Percentiles rank a stretch among this genome's conserved stretches.
Conservation (phyloP, 2,113 vertebrate genomes). For the Entomyzon cyanotis region DNA sequence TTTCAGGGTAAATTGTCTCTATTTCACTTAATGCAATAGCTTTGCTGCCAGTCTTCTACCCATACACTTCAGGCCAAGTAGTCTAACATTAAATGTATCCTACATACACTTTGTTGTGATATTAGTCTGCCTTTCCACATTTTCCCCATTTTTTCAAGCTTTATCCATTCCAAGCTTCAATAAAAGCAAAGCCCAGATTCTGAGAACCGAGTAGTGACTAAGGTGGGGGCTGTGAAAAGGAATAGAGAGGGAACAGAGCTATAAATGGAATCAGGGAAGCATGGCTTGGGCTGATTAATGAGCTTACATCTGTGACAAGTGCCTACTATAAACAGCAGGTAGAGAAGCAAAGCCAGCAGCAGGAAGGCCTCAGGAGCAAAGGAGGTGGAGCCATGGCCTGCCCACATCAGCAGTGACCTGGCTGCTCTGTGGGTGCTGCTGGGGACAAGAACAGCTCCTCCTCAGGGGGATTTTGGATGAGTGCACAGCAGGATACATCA, state of each 20-base stretch:
- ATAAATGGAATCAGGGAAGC: neutral
- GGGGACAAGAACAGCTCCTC: neutral
- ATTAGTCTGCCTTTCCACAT: neutral
- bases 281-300: neutral
- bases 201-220: neutral
- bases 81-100: neutral
- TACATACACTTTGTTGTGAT: neutral
- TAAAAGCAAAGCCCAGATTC: neutral
- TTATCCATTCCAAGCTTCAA: neutral
- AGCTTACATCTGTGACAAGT: neutral
- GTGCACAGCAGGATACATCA: neutral
- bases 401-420: neutral
- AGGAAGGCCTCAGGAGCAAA: neutral
- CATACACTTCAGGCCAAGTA: neutral
- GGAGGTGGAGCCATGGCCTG: neutral
- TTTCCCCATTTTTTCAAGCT: neutral
- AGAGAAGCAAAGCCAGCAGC: neutral
- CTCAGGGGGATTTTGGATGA: neutral
- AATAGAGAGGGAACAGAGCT: neutral
- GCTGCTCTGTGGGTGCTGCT: neutral
- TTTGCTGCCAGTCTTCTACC: neutral
- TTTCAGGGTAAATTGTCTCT: neutral
- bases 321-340: constrained; percentile 1
- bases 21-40: neutral
- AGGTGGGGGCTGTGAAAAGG: neutral